Evolutionary conservation across 2,888 invertebrate species (phyloP).

Genomic region (Ischnura elegans): DNA sequence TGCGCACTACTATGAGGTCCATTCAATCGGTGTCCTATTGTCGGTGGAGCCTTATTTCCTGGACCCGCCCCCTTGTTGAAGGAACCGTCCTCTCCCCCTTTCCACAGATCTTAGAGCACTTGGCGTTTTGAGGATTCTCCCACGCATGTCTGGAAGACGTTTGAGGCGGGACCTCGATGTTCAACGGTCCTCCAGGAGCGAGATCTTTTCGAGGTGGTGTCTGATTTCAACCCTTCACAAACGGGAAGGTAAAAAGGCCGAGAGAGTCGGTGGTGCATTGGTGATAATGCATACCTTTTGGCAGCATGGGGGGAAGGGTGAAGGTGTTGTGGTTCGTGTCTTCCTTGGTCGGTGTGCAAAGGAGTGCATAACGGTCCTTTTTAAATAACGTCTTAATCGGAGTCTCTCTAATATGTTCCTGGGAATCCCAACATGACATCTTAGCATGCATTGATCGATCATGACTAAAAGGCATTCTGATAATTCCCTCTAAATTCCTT

Average conservation of each 20-base stretch:
- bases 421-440: too few species aligned
- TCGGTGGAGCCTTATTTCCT: too few species aligned
- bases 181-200: neutral
- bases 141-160: slow-evolving; percentile 40
- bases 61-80: neutral
- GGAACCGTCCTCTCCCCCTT: neutral
- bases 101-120: neutral
- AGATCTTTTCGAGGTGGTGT: neutral
- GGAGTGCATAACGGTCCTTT: neutral
- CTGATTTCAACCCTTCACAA: neutral
- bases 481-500: too few species aligned
- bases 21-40: neutral
- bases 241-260: neutral
- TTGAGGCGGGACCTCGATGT: neutral
- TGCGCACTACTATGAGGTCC: neutral
- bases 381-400: too few species aligned
- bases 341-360: neutral
- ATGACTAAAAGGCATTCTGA: too few species aligned
- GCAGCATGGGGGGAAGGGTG: neutral
- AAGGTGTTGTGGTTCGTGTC: neutral
- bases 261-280: neutral
- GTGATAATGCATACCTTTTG: neutral
- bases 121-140: slow-evolving; percentile 42
- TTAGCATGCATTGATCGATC: too few species aligned
- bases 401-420: too few species aligned